Evolutionary conservation across 1,140 invertebrate genomes (phyloP), one percentile per base, ranked within the genome.

Genomic region (Leptinotarsa defecta): DNA sequence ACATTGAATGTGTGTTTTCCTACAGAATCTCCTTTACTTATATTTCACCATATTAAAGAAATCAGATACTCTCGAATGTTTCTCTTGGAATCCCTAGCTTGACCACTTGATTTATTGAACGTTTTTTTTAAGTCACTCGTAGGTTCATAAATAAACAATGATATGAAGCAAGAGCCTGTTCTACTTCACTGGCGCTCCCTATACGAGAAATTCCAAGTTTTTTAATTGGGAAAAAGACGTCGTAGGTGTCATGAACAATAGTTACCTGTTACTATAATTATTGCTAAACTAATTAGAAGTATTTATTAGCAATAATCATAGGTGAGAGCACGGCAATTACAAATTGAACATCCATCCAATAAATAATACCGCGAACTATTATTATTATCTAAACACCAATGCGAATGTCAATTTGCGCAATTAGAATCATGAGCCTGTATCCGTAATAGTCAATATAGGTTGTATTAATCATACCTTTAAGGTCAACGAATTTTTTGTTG

Each of bases 401-500:
- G 64, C 20, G 64, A 65, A 65, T 65, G 64, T 65, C 64, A 65
- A 65, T 65, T 65, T 65, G 64, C n/a, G 64, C 64, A 65, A 65
- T 65, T 65, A 65, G 15, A 27, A 34, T 20, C 64, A 34, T 65
- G 15, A 15, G 64, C 17, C n/a, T 57, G 52, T 57, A 57, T 57
- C 52, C 52, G 17, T 19, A 17, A 57, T 57, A 57, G 52, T 57
- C 52, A 15, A 57, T 57, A 57, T n/a, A 57, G 15, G 52, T 3
- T 57, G n/a, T 57, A 57, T 57, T 57, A 57, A 57, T 57, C 52
- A 57, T 57, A 57, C 6, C n/a, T n/a, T 57, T 57, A 57, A 57
- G 52, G 52, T 57, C 52, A 57, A 57, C 6, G 15, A 4, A 17
- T 57, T 57, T 19, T 57, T 57, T 19, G 52, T 19, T 19, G 52